Evolutionary conservation across 35 echinoderm and acorn worm species (phyloP).

Genomic region (Apostichopus californicus): DNA sequence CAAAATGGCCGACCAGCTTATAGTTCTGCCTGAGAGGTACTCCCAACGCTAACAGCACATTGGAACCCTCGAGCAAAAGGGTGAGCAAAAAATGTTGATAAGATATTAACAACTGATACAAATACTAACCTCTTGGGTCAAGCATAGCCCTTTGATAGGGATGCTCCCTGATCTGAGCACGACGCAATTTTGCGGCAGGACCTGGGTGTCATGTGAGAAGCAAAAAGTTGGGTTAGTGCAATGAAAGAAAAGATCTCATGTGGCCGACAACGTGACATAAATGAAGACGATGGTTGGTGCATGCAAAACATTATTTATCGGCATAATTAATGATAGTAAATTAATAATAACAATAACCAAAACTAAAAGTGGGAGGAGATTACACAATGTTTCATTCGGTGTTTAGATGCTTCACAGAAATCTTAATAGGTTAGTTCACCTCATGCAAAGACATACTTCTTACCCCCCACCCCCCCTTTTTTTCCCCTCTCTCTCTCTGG

Average conservation of each 20-base stretch:
- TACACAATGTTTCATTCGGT: constrained; percentile 28
- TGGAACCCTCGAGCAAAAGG: not conserved
- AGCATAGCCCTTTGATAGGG: constrained; percentile 95
- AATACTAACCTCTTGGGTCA: constrained; percentile 89
- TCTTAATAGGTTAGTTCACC: constrained; percentile 14
- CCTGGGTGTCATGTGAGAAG: constrained; percentile 68
- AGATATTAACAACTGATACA: not conserved
- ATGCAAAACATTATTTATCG: constrained; percentile 39
- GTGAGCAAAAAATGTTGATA: not conserved
- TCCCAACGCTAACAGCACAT: not conserved
- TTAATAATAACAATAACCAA: not conserved
- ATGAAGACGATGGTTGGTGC: constrained; percentile 25
- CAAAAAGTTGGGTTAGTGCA: constrained; percentile 53
- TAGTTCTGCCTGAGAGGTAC: too few relatives aligned
- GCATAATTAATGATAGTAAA: not conserved
- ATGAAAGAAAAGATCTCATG: not conserved
- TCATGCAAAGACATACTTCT: constrained; percentile 20
- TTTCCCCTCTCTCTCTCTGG: too few relatives aligned
- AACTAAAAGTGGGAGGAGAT: not conserved
- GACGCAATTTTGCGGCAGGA: constrained; percentile 79
- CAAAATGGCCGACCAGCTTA: not conserved
- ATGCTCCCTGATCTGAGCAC: constrained; percentile 83
- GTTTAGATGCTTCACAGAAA: not conserved
- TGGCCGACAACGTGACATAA: not conserved
- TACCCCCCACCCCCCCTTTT: too few relatives aligned